Conservation (phyloP, 2,797 vertebrate genomes). For the Bucorvus abyssinicus region DNA sequence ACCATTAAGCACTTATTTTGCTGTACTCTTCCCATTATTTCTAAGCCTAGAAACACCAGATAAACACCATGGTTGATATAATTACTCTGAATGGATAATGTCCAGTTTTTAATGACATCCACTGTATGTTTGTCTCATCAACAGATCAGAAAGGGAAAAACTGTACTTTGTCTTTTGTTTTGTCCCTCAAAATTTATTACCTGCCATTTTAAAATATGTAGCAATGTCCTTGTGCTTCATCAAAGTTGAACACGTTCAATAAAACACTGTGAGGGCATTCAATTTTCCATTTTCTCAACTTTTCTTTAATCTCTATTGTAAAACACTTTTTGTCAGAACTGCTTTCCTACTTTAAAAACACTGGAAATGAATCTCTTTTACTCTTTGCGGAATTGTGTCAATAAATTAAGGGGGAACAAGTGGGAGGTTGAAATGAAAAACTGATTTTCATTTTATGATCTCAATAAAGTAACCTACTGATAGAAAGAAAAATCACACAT, state of each 20-base stretch:
- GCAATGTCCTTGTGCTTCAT: slow-evolving; percentile 10
- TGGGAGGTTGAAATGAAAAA: slow-evolving; percentile 32
- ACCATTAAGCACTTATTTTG: not conserved
- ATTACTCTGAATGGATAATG: not conserved
- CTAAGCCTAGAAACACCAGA: not conserved
- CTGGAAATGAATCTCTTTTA: slow-evolving; percentile 31
- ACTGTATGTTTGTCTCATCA: not conserved
- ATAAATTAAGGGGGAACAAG: slow-evolving; percentile 15
- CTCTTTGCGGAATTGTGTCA: slow-evolving; percentile 10
- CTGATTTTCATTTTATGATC: slow-evolving; percentile 37
- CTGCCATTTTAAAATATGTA: not conserved
- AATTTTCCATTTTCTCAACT: slow-evolving; percentile 33
- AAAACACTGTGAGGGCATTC: slow-evolving; percentile 15
- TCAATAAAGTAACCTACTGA: slow-evolving; percentile 37
- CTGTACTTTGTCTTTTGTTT: not conserved
- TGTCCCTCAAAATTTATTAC: not conserved
- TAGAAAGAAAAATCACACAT: slow-evolving; percentile 25
- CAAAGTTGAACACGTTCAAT: slow-evolving; percentile 20
- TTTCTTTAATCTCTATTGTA: slow-evolving; percentile 14
- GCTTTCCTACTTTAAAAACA: slow-evolving; percentile 2
- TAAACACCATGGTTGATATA: not conserved
- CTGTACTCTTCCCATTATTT: not conserved
- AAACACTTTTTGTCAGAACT: not conserved
- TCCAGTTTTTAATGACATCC: not conserved
- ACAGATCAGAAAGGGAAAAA: not conserved